Conservation (phyloP, 2,888 invertebrate genomes). For the Acanthoscelides obtectus region DNA sequence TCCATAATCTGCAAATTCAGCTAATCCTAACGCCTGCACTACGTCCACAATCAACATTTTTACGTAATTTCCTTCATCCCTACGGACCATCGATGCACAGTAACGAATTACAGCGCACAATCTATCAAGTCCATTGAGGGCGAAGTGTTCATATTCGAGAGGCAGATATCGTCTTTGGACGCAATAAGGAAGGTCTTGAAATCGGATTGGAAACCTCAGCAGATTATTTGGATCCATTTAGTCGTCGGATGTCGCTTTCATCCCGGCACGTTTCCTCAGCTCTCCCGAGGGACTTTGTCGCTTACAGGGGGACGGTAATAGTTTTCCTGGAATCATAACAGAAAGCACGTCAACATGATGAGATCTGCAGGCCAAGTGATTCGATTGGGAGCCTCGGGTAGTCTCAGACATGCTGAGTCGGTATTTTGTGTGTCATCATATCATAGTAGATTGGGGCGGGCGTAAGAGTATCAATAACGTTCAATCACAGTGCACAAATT, state of each 20-base stretch:
- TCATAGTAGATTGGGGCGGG: background rate
- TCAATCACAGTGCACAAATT: too few species aligned
- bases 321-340: slow-evolving; percentile 16
- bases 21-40: too few species aligned
- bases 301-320: slow-evolving; percentile 30
- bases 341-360: background rate
- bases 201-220: slow-evolving; percentile 42
- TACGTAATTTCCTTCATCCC: background rate
- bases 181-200: slow-evolving; percentile 40
- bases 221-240: slow-evolving; percentile 42
- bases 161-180: slow-evolving; percentile 25
- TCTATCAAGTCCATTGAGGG: background rate
- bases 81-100: background rate
- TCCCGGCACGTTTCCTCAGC: background rate
- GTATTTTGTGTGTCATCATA: background rate
- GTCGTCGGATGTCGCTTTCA: slow-evolving; percentile 23
- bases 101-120: background rate
- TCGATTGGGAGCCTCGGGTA: background rate
- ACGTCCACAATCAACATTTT: too few species aligned
- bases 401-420: background rate
- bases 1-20: too few species aligned
- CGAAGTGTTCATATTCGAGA: slow-evolving; percentile 23
- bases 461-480: background rate
- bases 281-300: slow-evolving; percentile 14
- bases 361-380: background rate